Percentiles rank a stretch among this genome's conserved stretches.
Evolutionary conservation across 2,797 vertebrate genomes (phyloP).

Genomic region (Sciurus carolinensis): DNA sequence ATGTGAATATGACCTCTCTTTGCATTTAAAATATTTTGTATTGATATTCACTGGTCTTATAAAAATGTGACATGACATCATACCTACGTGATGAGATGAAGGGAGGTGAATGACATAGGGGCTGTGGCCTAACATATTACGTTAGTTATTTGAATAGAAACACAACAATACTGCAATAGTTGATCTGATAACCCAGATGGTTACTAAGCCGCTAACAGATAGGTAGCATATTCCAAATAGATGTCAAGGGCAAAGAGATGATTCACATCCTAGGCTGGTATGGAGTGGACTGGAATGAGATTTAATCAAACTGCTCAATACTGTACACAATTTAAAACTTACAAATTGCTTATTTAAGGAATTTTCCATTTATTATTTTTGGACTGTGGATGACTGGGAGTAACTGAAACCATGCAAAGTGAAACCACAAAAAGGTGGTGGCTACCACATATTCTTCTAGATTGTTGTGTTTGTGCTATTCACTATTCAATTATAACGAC

Average conservation of each 20-base stretch:
- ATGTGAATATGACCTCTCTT: background rate
- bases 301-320: background rate
- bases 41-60: background rate
- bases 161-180: background rate
- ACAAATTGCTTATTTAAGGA: background rate
- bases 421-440: background rate
- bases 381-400: too few relatives aligned
- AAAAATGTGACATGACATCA: background rate
- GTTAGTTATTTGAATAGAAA: background rate
- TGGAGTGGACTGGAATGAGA: background rate
- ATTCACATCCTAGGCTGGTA: background rate
- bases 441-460: background rate
- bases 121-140: background rate
- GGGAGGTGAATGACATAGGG: background rate
- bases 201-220: background rate
- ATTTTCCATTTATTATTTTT: background rate
- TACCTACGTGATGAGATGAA: background rate
- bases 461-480: background rate
- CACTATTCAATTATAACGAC: conserved; percentile 11
- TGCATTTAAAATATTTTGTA: background rate
- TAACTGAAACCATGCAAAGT: background rate
- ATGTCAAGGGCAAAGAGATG: background rate
- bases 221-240: background rate
- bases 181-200: background rate
- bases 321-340: background rate